phyloP scores from a whole-genome alignment of 1,140 invertebrate genomes.

The Penaeus vannamei region DNA sequence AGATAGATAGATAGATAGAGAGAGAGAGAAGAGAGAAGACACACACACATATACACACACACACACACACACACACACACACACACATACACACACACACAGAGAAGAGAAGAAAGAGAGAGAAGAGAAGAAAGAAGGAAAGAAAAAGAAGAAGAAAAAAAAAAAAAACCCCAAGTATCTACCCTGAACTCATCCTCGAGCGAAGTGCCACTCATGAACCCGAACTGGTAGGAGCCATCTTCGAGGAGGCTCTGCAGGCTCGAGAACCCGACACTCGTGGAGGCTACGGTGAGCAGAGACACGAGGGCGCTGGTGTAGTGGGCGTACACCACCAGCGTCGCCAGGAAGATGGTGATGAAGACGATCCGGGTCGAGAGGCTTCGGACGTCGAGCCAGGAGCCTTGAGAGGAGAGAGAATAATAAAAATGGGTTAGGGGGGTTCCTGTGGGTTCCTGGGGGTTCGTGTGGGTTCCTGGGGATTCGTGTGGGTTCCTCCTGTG shows the following conservation, averaged over 20 bases:
- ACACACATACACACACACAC: no score
- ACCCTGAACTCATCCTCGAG: slow-evolving; percentile 59
- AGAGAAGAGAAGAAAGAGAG: no score
- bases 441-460: no score
- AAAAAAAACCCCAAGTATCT: neutral
- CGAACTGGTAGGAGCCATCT: slow-evolving; percentile 48
- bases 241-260: slow-evolving; percentile 55
- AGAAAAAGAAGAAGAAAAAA: neutral
- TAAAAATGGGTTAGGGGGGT: no score
- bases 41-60: no score
- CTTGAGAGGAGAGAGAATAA: neutral
- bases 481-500: no score
- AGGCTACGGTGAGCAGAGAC: slow-evolving; percentile 62
- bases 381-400: slow-evolving; percentile 51
- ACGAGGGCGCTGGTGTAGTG: slow-evolving; percentile 67
- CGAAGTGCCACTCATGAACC: slow-evolving; percentile 38
- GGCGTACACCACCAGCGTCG: slow-evolving; percentile 65
- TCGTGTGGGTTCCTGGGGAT: no score
- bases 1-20: no score
- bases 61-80: no score
- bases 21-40: no score
- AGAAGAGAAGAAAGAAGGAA: no score
- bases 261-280: slow-evolving; percentile 48
- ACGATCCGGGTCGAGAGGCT: slow-evolving; percentile 57
- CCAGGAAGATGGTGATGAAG: slow-evolving; percentile 61